Base-by-base conservation (phyloP, 2,113 vertebrate species). In the Epinephelus fuscoguttatus region DNA sequence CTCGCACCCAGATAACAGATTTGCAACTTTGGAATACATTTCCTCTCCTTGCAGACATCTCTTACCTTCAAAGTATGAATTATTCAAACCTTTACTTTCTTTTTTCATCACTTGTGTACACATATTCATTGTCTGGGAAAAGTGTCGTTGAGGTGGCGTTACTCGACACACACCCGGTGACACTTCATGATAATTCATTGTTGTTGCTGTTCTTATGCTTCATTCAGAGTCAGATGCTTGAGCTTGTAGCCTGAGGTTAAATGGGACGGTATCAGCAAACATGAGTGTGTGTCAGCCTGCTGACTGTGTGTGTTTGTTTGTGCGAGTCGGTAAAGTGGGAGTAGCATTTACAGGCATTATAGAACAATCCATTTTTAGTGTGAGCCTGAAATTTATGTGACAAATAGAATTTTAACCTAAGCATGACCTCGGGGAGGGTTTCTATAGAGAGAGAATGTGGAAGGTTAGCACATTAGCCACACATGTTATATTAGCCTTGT, bases 381-480 rank as follows among this genome's bases (percentile, higher is more conserved):
- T 5, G 70, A 68, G 87, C 85, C 56, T 85, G 69, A 84, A 86
- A 90, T 89, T 13, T 49, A 84, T 55, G 77, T 77, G 82, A 84
- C 77, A 84, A 82, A 88, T 76, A 63, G 40, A 77, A 64, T 81
- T 55, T 84, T 14, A 85, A 84, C 74, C 77, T 21, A 75, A 84
- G 77, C 70, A 61, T 68, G 82, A 82, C 62, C 70, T 57, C 59
- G 12, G 70, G 74, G 77, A 30, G 82, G 11, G 33, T 66, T 64
- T 84, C 59, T 10, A 42, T 25, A 15, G 70, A 62, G 3, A n/a
- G 60, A 9, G 45, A 69, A 63, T n/a, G 50, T 66, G 59, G 19
- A 64, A 30, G 70, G 78, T 80, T 68, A 55, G 75, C 52, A 3
- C 42, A 75, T 91, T 83, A 82, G 71, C 57, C 37, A 69, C 81